Base-by-base conservation (phyloP, 2,797 vertebrate species). In the Crocodylus rhombifer region DNA sequence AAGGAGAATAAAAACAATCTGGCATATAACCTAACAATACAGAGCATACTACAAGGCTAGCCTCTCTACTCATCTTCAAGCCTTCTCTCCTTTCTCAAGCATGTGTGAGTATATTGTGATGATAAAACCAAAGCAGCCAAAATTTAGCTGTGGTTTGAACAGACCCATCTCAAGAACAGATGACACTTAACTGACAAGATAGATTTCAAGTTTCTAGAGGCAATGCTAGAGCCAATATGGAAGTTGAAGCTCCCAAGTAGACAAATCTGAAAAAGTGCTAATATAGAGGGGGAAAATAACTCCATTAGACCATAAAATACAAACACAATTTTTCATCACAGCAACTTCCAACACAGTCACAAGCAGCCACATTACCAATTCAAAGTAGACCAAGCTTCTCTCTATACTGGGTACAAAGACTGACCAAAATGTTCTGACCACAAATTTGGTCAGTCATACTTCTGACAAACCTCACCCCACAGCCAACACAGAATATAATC, bases 51-150 rank as follows among this genome's bases (percentile, higher is more conserved):
- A 26, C 42, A 25, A 94, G 64, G 42, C 69, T 55, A 21, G 0
- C 1, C 3, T 30, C 61, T 62, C 61, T 7, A 33, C 74, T 23
- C 57, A 57, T 7, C 65, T 62, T 79, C 2, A 77, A 14, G 14
- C 2, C 4, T 21, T 12, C 25, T 65, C 42, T 51, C 61, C 11
- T 16, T 14, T 75, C 26, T 62, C n/a, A 76, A 0, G 0, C 13
- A 56, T 2, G 1, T 9, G 15, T 51, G 56, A 67, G 33, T 51
- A 3, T 6, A n/a, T 0, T 26, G n/a, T 26, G 28, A 71, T 18
- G 74, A 69, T 36, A 86, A 25, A 33, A 4, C 80, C 8, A 20
- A 28, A 36, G 30, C 21, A 67, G 0, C 7, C 23, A 51, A 51
- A 84, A 36, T 4, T 51, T 61, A 91, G 42, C 64, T 81, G 84